Percentiles rank a stretch among this genome's conserved stretches.
Conservation (phyloP, 2,888 invertebrate genomes). For the Hemicrepidius hirtus region DNA sequence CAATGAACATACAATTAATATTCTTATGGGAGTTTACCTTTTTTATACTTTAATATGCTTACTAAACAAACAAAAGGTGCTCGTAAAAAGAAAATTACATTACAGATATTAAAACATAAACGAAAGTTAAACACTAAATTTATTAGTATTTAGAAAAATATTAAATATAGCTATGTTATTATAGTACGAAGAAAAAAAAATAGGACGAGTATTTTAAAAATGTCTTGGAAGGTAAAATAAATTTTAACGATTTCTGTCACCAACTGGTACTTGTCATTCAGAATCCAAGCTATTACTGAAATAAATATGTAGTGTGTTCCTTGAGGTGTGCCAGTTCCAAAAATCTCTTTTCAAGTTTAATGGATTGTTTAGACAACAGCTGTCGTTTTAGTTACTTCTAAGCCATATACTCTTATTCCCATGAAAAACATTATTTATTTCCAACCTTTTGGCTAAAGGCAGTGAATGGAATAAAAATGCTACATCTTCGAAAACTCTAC, state of each 20-base stretch:
- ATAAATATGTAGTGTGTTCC: not conserved
- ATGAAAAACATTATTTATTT: constrained; percentile 41
- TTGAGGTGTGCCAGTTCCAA: not conserved
- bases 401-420: constrained; percentile 25
- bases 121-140: too few species aligned
- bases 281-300: not conserved
- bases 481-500: constrained; percentile 21
- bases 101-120: too few species aligned
- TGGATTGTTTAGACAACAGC: constrained; percentile 30
- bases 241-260: constrained; percentile 3
- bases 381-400: constrained; percentile 28
- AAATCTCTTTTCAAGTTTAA: constrained; percentile 27
- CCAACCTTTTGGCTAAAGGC: constrained; percentile 33
- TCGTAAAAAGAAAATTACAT: too few species aligned
- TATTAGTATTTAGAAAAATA: too few species aligned
- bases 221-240: too few species aligned
- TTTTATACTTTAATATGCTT: too few species aligned
- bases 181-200: too few species aligned
- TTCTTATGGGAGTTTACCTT: too few species aligned
- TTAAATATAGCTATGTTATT: too few species aligned
- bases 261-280: not conserved
- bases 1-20: not conserved
- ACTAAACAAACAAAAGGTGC: too few species aligned
- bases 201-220: too few species aligned
- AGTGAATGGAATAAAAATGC: constrained; percentile 34